Evolutionary conservation across 2,113 vertebrate species (phyloP), one percentile per base, ranked within the genome.

Genomic region (Pristiophorus japonicus): DNA sequence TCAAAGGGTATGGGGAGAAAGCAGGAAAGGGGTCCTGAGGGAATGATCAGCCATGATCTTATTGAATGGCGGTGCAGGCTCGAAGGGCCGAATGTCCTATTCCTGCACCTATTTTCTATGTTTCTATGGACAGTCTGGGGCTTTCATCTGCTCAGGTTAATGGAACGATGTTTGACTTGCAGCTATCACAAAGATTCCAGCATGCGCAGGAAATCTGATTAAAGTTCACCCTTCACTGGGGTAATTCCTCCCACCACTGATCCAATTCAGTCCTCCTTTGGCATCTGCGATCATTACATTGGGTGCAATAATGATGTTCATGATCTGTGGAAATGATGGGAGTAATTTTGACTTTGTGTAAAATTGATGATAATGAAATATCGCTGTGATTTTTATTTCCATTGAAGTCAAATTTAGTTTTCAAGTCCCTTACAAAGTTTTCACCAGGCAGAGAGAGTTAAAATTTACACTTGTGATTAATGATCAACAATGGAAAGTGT

Each of bases 111-210:
- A n/a, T n/a, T n/a, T n/a, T n/a, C n/a, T n/a, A n/a, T n/a, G n/a
- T n/a, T n/a, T n/a, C n/a, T n/a, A n/a, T n/a, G n/a, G 63, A 42
- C 59, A 66, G 22, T 66, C 18, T 45, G 38, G 27, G 42, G 34
- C 22, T 93, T 93, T 93, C 34, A 65, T 65, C 62, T 65, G 20
- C 63, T 38, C 63, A 63, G 38, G 18, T 94, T 66, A 94, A 45
- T 94, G 62, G 62, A 67, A 94, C 38, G 42, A 42, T 94, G 62
- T 94, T 66, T 94, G 63, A 66, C 62, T 94, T 67, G 63, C 91
- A 65, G 62, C 62, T 67, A 94, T 94, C 91, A 94, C 63, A 67
- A 10, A 66, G 63, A 94, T 66, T 90, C 87, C 27, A 20, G 30
- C 63, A 45, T 27, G 63, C 38, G 42, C 18, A 67, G 91, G 65